Conservation (phyloP, 2,113 vertebrate genomes). For the Procavia capensis region DNA sequence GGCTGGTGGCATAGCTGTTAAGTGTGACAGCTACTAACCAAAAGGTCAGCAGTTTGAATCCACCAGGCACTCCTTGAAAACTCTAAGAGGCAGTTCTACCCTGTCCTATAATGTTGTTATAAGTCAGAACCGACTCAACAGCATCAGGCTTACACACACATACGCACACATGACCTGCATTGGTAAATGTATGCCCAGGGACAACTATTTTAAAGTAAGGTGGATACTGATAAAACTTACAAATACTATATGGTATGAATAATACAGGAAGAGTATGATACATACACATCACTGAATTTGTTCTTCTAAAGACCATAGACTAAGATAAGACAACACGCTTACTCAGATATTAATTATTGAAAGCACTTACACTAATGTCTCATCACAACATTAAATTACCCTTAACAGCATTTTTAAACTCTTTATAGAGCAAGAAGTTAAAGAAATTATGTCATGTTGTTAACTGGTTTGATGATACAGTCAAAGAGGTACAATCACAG, state of each 20-base stretch:
- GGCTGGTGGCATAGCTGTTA: too few relatives aligned
- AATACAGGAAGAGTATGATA: not conserved
- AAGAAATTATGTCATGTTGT: not conserved
- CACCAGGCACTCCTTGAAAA: too few relatives aligned
- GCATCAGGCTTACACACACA: too few relatives aligned
- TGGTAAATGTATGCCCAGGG: not conserved
- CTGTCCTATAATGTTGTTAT: too few relatives aligned
- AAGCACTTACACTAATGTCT: not conserved
- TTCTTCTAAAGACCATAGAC: too few relatives aligned
- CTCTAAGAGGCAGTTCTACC: too few relatives aligned
- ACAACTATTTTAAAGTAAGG: not conserved
- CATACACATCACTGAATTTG: too few relatives aligned
- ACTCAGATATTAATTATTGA: not conserved
- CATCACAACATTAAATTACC: not conserved
- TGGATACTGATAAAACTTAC: not conserved
- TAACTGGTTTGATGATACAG: not conserved
- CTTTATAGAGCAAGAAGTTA: not conserved
- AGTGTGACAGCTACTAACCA: too few relatives aligned
- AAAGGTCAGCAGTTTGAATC: too few relatives aligned
- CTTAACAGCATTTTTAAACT: not conserved
- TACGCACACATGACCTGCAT: not conserved
- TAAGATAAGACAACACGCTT: not conserved
- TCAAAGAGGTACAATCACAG: not conserved
- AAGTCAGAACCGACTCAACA: too few relatives aligned
- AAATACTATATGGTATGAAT: not conserved